Base-by-base conservation (phyloP, 2,888 invertebrate genomes). In the Odontothrips loti region DNA sequence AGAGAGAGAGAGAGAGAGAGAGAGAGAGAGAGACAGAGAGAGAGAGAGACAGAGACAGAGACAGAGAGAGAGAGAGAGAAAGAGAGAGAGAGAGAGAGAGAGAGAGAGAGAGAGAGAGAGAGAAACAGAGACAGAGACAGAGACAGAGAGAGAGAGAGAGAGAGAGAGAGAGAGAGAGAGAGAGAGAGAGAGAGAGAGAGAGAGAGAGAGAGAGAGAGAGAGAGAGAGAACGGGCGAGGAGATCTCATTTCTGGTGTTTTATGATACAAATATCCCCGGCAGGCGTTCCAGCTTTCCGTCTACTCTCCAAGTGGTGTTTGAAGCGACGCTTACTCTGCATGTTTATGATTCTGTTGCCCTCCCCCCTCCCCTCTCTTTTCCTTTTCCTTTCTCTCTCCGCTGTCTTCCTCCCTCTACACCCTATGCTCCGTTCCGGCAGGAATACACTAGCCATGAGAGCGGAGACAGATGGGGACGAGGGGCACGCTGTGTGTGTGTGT, bases 301-400 rank as follows among this genome's bases (percentile, higher is more conserved):
- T 27, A 75, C 68, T 75, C 68, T 75, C 68, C 68, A 75, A 75
- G 68, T 75, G 68, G 68, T 75, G 68, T 75, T 75, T 75, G 68
- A 75, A 75, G 68, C 68, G 68, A 75, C 27, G 68, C 68, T 75
- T 75, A 27, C 68, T 75, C 68, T 75, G 68, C 68, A 27, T 75
- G 68, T 75, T 75, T 75, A 75, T 75, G 68, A 75, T 75, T 75
- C 68, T 75, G 68, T 75, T 27, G 68, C 68, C 23, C 68, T 9
- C 68, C 20, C 58, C 15, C 12, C 0, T 15, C 58, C 58, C 17
- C 58, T 15, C 58, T 58, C 34, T 43, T 6, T 43, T 6, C 34
- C 34, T 43, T 6, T 43, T 6, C 6, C 34, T 43, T 6, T 43
- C 34, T 6, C 34, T 43, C 34, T 43, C 34, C 6, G 34, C 34